Conservation (phyloP, 2,888 invertebrate species). For the Tipula unca region DNA sequence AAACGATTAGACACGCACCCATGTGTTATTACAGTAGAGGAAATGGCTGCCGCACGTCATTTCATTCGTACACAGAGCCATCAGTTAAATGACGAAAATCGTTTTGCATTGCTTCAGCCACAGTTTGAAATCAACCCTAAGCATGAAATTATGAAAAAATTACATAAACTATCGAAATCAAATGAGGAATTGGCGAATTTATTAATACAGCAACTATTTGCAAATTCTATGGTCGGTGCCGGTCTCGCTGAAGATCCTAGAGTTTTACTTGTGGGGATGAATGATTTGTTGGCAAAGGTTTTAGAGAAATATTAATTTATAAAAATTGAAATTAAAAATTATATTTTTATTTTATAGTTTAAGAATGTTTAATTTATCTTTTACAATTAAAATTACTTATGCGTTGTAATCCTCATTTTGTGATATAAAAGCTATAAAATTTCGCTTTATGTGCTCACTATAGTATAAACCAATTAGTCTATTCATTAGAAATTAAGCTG, state of each 20-base stretch:
- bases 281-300: constrained; percentile 71
- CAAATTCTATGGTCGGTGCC: constrained; percentile 91
- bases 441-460: too few relatives aligned
- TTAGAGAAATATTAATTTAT: constrained; percentile 59
- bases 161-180: constrained; percentile 60
- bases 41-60: constrained; percentile 95
- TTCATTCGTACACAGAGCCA: constrained; percentile 85
- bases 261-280: constrained; percentile 73
- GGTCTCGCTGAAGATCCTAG: constrained; percentile 89
- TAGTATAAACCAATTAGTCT: too few relatives aligned
- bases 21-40: constrained; percentile 89
- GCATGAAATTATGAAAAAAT: constrained; percentile 84
- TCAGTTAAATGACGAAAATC: constrained; percentile 71
- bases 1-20: constrained; percentile 81
- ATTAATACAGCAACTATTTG: constrained; percentile 82
- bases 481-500: too few relatives aligned
- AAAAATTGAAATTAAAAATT: not conserved
- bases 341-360: not conserved
- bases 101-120: constrained; percentile 79
- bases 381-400: not conserved
- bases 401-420: too few relatives aligned
- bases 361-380: not conserved
- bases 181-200: constrained; percentile 77
- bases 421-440: too few relatives aligned
- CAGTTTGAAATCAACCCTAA: constrained; percentile 91